A percentile compares a stretch with the other conserved stretches of the same genome.
Evolutionary conservation across 2,113 vertebrate genomes (phyloP).

Genomic region (Cathartes aura): DNA sequence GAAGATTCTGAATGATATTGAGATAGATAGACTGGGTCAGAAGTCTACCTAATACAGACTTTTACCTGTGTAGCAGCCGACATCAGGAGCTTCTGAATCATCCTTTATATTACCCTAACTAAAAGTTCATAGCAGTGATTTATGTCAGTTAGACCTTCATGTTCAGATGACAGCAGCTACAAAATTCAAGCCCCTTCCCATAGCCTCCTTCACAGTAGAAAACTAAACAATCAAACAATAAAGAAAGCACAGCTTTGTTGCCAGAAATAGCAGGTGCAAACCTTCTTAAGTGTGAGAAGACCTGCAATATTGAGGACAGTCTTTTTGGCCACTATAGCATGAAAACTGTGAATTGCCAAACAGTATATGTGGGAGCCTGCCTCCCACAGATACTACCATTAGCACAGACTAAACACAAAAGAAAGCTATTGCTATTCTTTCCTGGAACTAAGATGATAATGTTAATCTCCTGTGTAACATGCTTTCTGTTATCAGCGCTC

Average conservation of each 20-base stretch:
- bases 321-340: background rate
- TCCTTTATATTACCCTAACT: background rate
- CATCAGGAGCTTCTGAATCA: background rate
- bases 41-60: background rate
- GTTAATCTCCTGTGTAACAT: slow-evolving; percentile 28
- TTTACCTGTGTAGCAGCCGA: background rate
- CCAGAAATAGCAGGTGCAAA: background rate
- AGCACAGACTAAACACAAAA: background rate
- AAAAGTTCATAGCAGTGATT: background rate
- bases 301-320: background rate
- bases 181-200: background rate
- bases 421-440: background rate
- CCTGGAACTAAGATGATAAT: slow-evolving; percentile 16
- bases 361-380: background rate
- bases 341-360: background rate
- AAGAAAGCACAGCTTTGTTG: background rate
- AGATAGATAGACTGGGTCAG: background rate
- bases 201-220: background rate
- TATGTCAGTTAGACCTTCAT: background rate
- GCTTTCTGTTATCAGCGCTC: background rate
- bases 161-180: background rate
- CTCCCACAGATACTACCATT: background rate
- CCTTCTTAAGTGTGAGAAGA: background rate
- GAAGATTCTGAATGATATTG: background rate
- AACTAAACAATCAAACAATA: background rate